Evolutionary conservation across 2,888 invertebrate species (phyloP).

Genomic region (Limnephilus lunatus): DNA sequence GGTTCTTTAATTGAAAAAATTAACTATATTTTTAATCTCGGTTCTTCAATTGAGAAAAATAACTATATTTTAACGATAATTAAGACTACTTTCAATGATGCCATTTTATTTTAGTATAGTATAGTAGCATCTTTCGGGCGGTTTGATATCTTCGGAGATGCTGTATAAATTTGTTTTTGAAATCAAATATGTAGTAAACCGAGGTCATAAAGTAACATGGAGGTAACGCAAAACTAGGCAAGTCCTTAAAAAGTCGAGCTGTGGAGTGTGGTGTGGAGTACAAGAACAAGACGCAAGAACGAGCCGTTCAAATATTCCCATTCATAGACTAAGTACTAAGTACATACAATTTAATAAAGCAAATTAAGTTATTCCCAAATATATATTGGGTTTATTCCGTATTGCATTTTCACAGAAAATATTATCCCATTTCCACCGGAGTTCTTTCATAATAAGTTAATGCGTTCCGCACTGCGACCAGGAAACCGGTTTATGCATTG

Average conservation of each 20-base stretch:
- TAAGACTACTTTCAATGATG: too few species aligned
- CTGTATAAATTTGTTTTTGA: background rate
- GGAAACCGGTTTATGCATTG: slow-evolving; percentile 20
- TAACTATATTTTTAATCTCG: too few species aligned
- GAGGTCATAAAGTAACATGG: background rate
- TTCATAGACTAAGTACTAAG: too few species aligned
- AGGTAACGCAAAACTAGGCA: background rate
- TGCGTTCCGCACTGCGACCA: slow-evolving; percentile 26
- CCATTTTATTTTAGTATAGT: too few species aligned
- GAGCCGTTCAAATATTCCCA: too few species aligned
- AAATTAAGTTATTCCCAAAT: background rate
- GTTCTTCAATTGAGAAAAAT: too few species aligned
- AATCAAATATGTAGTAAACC: background rate
- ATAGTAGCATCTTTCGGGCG: background rate
- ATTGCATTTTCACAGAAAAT: background rate
- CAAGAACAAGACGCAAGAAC: too few species aligned
- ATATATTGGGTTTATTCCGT: background rate
- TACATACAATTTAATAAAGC: background rate
- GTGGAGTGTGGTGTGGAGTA: too few species aligned
- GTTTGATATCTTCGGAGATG: background rate
- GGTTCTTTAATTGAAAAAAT: too few species aligned
- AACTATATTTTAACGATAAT: too few species aligned
- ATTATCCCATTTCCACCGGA: background rate
- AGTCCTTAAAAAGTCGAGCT: too few species aligned
- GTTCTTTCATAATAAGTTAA: background rate